Base-by-base conservation (phyloP, 2,888 invertebrate genomes). In the Asteroscopus sphinx region DNA sequence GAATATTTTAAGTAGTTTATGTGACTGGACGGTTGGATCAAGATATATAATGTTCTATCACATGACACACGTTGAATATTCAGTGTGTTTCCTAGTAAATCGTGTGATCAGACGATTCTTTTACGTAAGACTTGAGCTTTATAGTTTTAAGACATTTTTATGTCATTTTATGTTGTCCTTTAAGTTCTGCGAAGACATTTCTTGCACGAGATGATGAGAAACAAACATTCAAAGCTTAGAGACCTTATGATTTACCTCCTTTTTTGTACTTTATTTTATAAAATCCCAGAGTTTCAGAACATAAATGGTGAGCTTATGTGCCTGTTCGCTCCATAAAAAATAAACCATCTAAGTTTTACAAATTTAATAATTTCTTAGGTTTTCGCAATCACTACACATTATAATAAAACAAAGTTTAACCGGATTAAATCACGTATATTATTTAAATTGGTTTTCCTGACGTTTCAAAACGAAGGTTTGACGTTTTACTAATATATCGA, bases 21-120 rank as follows among this genome's bases (percentile, higher is more conserved):
- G 28, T 45, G 12, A 37, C 32, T 28, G 26, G 45, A 37, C 5
- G 17, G 16, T 33, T 17, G 33, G 53, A 52, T 51, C 21, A 48
- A 62, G 45, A 42, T 57, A 68, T 57, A 47, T 42, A 36, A 44
- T 51, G 57, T 62, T 62, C 57, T 68, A 47, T 57, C 8, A 33
- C 68, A 47, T 35, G 49, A 39, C 55, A 42, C 32, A 47, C 32
- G 39, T 60, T 66, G 54, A 70, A 68, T 71, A 71, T 64, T 69
- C 46, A 61, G 44, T 37, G 41, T 7, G 16, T 26, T 69, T 68
- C 42, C 44, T 68, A 61, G 63, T 57, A 62, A 63, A 49, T 35
- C 54, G 44, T 53, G 35, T 53, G 58, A 54, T 41, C 37, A 35
- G 17, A 44, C 37, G 28, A 58, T 55, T 58, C n/a, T 47, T 61